Conservation (phyloP, 2,888 invertebrate species). For the Melangyna quadrimaculata region DNA sequence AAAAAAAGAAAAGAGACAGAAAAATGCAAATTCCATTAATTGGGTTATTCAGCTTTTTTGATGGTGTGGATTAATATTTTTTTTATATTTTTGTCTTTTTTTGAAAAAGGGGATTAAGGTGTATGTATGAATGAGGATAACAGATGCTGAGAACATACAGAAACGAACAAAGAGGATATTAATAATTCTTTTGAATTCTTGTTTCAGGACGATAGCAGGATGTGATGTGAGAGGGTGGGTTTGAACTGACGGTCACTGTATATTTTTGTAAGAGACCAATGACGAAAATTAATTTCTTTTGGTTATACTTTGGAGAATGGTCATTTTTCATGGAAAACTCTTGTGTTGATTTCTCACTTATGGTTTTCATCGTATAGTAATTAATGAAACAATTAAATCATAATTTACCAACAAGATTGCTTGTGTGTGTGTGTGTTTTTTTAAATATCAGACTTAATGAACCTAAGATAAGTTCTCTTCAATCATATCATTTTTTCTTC, state of each 20-base stretch:
- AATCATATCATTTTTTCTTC: too few species aligned
- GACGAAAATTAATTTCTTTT: slow-evolving; percentile 13
- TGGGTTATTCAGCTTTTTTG: slow-evolving; percentile 47
- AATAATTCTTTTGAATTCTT: slow-evolving; percentile 28
- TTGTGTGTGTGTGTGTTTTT: neutral
- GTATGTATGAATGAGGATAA: neutral
- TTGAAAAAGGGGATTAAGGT: neutral
- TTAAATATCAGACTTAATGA: neutral
- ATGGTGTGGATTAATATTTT: neutral
- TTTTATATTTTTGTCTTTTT: neutral
- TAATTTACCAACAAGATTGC: neutral
- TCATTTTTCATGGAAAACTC: neutral
- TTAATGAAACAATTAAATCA: neutral
- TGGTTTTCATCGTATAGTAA: neutral
- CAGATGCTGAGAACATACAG: neutral
- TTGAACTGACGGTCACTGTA: neutral
- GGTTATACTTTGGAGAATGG: neutral
- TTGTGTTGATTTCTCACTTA: neutral
- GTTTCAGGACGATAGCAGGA: neutral
- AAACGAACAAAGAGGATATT: slow-evolving; percentile 10
- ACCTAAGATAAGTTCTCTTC: too few species aligned
- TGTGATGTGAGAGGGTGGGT: neutral
- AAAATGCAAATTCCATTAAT: slow-evolving; percentile 65
- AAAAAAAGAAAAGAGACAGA: slow-evolving; percentile 57
- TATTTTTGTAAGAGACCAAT: neutral